Evolutionary conservation across 2,888 invertebrate species (phyloP).

Genomic region (Notodonta ziczac): DNA sequence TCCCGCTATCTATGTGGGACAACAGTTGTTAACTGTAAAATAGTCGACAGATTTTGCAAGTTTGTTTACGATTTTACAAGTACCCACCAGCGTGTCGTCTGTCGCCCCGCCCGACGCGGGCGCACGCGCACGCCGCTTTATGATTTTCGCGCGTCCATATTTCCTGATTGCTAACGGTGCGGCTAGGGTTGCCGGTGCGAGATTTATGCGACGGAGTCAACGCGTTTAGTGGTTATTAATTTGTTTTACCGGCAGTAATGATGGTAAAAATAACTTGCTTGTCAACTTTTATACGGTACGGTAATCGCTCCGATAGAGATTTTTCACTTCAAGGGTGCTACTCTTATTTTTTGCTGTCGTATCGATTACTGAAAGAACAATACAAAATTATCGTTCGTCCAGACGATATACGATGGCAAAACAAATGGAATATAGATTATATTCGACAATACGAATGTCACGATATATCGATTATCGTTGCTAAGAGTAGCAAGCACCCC

Average conservation of each 20-base stretch:
- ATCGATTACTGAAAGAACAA: too few relatives aligned
- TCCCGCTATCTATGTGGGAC: slow-evolving; percentile 8
- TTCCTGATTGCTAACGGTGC: slow-evolving; percentile 57
- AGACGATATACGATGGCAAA: too few relatives aligned
- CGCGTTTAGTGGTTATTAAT: slow-evolving; percentile 13
- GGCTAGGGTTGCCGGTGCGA: slow-evolving; percentile 45
- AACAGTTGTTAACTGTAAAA: slow-evolving; percentile 30
- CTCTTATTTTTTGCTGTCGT: too few relatives aligned
- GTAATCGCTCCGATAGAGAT: too few relatives aligned
- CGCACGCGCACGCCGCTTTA: slow-evolving; percentile 55
- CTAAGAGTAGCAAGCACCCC: too few relatives aligned
- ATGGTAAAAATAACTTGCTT: slow-evolving; percentile 5
- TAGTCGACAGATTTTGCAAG: slow-evolving; percentile 37
- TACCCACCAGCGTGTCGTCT: slow-evolving; percentile 37
- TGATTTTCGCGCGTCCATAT: slow-evolving; percentile 72
- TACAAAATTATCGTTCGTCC: too few relatives aligned
- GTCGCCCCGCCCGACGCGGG: slow-evolving; percentile 30
- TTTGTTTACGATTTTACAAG: slow-evolving; percentile 44
- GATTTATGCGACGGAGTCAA: slow-evolving; percentile 53
- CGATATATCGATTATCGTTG: too few relatives aligned
- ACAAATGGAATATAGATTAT: too few relatives aligned
- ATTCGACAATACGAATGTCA: too few relatives aligned
- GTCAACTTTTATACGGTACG: background rate
- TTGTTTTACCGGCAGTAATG: slow-evolving; percentile 10
- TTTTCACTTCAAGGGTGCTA: too few relatives aligned